Evolutionary conservation across 2,888 invertebrate species (phyloP).

Genomic region (Limnephilus auricula): DNA sequence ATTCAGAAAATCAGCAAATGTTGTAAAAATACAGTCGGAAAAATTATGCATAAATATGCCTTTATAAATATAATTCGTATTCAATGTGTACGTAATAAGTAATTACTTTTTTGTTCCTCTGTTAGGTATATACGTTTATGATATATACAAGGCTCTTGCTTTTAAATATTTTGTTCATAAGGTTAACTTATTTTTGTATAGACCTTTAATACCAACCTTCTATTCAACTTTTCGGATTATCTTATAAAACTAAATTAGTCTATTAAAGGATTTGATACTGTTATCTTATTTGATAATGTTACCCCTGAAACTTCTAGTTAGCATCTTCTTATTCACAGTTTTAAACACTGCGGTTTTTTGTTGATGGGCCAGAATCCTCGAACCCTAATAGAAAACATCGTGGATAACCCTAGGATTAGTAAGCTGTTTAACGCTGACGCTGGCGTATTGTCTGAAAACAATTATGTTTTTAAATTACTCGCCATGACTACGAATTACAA

Average conservation of each 20-base stretch:
- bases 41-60: too few relatives aligned
- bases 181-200: too few relatives aligned
- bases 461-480: not conserved
- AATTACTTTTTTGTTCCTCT: too few relatives aligned
- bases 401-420: not conserved
- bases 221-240: not conserved
- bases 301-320: not conserved
- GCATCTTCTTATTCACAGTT: not conserved
- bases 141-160: too few relatives aligned
- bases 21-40: too few relatives aligned
- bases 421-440: not conserved
- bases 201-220: too few relatives aligned
- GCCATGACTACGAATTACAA: not conserved
- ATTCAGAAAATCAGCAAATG: too few relatives aligned
- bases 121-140: too few relatives aligned
- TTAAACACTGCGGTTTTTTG: not conserved
- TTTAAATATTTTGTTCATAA: too few relatives aligned
- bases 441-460: not conserved
- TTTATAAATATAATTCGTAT: too few relatives aligned
- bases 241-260: not conserved
- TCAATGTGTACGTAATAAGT: too few relatives aligned
- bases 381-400: not conserved
- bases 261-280: not conserved
- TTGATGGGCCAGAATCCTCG: not conserved
- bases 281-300: too few relatives aligned